Base-by-base conservation (phyloP, 2,113 vertebrate genomes). In the Carassius auratus region DNA sequence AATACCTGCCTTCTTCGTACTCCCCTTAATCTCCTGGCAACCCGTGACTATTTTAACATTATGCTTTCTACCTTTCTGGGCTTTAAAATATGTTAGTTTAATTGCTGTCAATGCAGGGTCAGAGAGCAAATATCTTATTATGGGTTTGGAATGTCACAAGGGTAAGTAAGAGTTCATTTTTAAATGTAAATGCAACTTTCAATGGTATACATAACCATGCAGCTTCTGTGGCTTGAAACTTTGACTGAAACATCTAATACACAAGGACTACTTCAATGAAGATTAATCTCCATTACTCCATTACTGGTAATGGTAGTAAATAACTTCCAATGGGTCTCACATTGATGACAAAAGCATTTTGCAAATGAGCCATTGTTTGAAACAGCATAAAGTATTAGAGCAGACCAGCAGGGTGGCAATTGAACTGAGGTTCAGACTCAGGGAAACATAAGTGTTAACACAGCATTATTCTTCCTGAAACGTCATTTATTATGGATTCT, bases 401-500 rank as follows among this genome's bases (percentile, higher is more conserved):
- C 74, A 76, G 23, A 76, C 45, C 74, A 76, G 48, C 48, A 8
- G 48, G 74, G 48, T 52, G n/a, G 74, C 74, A 76, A 52, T 10
- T 30, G 74, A 76, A 55, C 42, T 30, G 48, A 76, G 74, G 74
- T 33, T 55, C 26, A 76, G 74, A 8, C 74, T 76, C 48, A 17
- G 23, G 74, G 48, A 76, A 76, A 76, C 48, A 76, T 17, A 76
- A 55, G 23, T 55, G 48, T 76, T 19, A 76, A 76, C 48, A 0
- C n/a, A 55, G 74, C 45, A 76, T 76, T 76, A 55, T 76, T 19
- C 74, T 30, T 14, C 14, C n/a, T 3, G 23, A 76, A 76, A 76
- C 48, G 1, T 30, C 48, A 76, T 76, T 76, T 76, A 76, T 76
- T 76, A 76, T 76, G 23, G 74, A 76, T 76, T 23, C 48, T 76